A percentile compares a stretch with the other conserved stretches of the same genome.
Conservation (phyloP, 2,888 invertebrate species). For the Orthosia cruda region DNA sequence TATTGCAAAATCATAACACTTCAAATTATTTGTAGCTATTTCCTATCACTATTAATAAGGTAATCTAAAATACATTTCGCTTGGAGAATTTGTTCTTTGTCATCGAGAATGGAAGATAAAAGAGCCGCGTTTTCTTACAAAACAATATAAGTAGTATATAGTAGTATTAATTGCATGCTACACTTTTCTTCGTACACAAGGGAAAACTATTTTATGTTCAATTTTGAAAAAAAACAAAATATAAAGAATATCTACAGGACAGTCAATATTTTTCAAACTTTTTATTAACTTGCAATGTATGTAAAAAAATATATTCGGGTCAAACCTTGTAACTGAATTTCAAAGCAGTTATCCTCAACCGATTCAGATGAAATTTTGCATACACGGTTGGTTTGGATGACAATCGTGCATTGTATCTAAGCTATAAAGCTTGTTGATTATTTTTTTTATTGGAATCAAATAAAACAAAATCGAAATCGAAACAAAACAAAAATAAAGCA, state of each 20-base stretch:
- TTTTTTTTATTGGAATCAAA: too few species aligned
- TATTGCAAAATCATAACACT: background rate
- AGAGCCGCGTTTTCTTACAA: conserved; percentile 37
- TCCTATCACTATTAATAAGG: background rate
- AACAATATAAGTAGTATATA: background rate
- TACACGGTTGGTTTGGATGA: too few species aligned
- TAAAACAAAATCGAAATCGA: too few species aligned
- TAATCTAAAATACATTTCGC: conserved; percentile 29
- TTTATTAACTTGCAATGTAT: too few species aligned
- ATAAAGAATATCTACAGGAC: background rate
- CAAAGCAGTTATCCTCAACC: too few species aligned
- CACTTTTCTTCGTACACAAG: conserved; percentile 31
- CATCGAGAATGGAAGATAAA: conserved; percentile 35
- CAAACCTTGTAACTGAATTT: too few species aligned
- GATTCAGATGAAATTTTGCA: too few species aligned
- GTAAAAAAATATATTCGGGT: too few species aligned
- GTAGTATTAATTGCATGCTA: conserved; percentile 11
- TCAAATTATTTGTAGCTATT: background rate
- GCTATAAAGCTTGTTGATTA: too few species aligned
- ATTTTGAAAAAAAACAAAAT: background rate
- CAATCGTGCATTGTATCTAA: too few species aligned
- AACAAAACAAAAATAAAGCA: too few species aligned
- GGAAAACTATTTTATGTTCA: conserved; percentile 25
- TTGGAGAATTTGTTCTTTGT: conserved; percentile 34
- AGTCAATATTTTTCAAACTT: too few species aligned